phyloP scores from a whole-genome alignment of 2,888 invertebrate species.

The Germaria angustata region DNA sequence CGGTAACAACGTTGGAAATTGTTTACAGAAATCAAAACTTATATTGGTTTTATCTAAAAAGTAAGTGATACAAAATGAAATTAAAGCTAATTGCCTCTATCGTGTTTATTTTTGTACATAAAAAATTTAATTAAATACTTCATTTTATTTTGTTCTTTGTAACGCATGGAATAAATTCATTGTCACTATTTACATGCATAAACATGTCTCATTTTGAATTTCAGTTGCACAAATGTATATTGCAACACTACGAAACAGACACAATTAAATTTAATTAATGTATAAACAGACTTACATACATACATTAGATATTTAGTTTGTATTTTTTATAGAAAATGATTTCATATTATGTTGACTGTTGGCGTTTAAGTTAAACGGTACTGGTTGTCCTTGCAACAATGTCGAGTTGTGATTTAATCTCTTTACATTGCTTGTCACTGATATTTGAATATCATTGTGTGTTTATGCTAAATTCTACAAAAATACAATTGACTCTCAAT shows the following conservation, averaged over 20 bases:
- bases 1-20: no score
- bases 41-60: neutral
- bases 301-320: neutral
- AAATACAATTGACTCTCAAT: no score
- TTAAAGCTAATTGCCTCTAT: constrained; percentile 51
- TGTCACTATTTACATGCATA: constrained; percentile 16
- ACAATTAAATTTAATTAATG: neutral
- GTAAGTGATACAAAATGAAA: neutral
- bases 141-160: constrained; percentile 7
- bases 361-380: neutral
- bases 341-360: neutral
- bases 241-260: neutral
- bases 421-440: no score
- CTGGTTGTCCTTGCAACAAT: constrained; percentile 17
- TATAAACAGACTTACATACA: no score
- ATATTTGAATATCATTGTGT: no score
- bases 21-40: no score
- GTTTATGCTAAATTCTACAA: no score
- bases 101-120: neutral
- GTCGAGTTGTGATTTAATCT: neutral
- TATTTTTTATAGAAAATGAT: neutral
- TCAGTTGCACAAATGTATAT: neutral
- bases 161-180: neutral
- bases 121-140: constrained; percentile 51
- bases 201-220: constrained; percentile 23